Evolutionary conservation across 2,888 invertebrate species (phyloP), one percentile per base, ranked within the genome.

Genomic region (Cataglyphis livida): DNA sequence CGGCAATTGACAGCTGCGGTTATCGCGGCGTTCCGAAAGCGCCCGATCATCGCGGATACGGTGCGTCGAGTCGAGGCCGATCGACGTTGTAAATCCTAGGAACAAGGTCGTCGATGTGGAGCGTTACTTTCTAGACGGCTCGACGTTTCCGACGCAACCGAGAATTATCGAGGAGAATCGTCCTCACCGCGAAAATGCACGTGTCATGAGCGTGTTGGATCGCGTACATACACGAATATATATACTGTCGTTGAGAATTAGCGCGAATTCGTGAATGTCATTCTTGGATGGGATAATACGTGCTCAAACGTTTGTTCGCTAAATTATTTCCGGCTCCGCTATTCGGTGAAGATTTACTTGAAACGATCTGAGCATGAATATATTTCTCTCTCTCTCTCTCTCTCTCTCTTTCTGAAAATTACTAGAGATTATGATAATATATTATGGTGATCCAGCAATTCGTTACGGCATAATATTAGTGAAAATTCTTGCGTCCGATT

Each of bases 81-180:
- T 88, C 86, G 74, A 76, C 83, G 44, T 76, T 87, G 84, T 89
- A 87, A 86, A 89, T 89, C 85, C 83, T 86, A 86, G 83, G 86
- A 89, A 89, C 89, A 89, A 89, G 89, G 89, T 87, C 89, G 89
- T 71, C 85, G 81, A 89, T 89, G 87, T 87, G 71, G 89, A 89
- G 87, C 87, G 86, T 89, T 89, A 89, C 89, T 89, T 89, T 89
- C 89, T 89, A 89, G 85, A 84, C 87, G 84, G 83, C 76, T 51
- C 59, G 65, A 59, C 68, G 54, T 66, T 65, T 35, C 28, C 83
- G 61, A 66, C 41, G 44, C 61, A 35, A 28, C 35, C 65, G 51
- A 65, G 71, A 54, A 61, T 64, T 25, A 25, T 18, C 65, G 38
- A 44, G 66, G 38, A 44, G 66, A 83, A 21, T 10, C 61, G 15